Percentiles rank a stretch among this genome's conserved stretches.
These are phyloP conservation scores for Diploscapter pachys DNA, from an alignment of 1,140 invertebrate genomes.

Conservation along the genomic window DNA sequence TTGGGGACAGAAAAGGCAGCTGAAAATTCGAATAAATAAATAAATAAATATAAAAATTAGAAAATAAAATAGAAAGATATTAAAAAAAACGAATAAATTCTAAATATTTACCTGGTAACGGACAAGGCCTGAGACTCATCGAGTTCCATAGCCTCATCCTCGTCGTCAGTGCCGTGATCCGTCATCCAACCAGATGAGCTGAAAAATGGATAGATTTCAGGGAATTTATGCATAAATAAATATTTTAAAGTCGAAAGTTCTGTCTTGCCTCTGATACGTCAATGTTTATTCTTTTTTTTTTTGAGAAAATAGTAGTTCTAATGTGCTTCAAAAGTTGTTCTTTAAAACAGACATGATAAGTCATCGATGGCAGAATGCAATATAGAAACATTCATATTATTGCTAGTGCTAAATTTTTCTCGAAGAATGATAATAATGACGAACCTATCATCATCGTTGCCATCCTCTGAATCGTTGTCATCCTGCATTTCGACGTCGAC, in stretches of 20 bases:
- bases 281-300: too few species aligned
- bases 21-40: conserved; percentile 63
- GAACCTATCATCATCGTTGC: neutral
- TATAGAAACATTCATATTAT: too few species aligned
- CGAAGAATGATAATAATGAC: conserved; percentile 5
- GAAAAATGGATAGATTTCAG: conserved; percentile 63
- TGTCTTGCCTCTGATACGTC: too few species aligned
- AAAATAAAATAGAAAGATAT: conserved; percentile 61
- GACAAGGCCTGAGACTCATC: conserved; percentile 57
- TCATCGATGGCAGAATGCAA: too few species aligned
- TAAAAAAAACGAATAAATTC: conserved; percentile 17
- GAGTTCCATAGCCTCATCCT: conserved; percentile 75
- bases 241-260: too few species aligned
- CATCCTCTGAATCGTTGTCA: neutral
- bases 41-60: too few species aligned
- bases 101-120: neutral
- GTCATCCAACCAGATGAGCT: conserved; percentile 60
- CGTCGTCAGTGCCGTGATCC: conserved; percentile 50
- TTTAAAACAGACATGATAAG: too few species aligned
- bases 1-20: conserved; percentile 85
- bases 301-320: too few species aligned
- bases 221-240: too few species aligned
- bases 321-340: too few species aligned
- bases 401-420: neutral
- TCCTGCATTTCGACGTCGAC: neutral